Base-by-base conservation (phyloP, 2,113 vertebrate genomes). In the Rhinolophus sinicus region DNA sequence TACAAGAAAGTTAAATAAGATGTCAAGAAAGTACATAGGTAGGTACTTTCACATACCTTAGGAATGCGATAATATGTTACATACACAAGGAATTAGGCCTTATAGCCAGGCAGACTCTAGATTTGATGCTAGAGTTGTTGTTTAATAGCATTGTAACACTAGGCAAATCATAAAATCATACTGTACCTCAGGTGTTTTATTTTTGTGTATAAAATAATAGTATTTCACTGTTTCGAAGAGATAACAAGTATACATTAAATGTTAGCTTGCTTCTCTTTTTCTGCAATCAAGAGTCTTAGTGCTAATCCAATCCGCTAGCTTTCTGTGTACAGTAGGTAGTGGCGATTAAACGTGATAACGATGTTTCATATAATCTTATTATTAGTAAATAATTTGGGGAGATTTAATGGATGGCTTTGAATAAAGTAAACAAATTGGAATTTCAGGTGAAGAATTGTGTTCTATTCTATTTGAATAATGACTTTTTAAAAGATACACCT, bases 371-470 rank as follows among this genome's bases (percentile, higher is more conserved):
- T 64, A 54, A 52, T 50, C 28, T 86, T 73, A 88, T 52, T 88
- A 85, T 95, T 92, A 67, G 56, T 58, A 81, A 92, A 35, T 70
- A n/a, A 7, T 5, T 58, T 91, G 38, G 40, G 40, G 19, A 89
- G 60, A 93, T 54, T 62, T 65, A 88, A 84, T 15, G 89, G 19
- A 33, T 67, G 13, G 2, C 22, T 96, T 88, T 77, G 33, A 15
- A 76, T 58, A 86, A 85, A 90, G 33, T 47, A 15, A 96, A 90
- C 9, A 96, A 89, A 70, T n/a, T 91, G 15, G 35, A 90, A 87
- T 88, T 65, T 72, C 9, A 86, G 28, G 33, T 89, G 26, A 83
- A 91, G 30, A 78, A 84, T 30, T 75, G 0, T 91, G 4, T 84
- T 64, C 44, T 67, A 28, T 33, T 95, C 54, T 92, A 58, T 81